A percentile compares a stretch with the other conserved stretches of the same genome.
These are phyloP conservation scores for Lithophane leautieri DNA, from an alignment of 2,888 invertebrate species.

Conservation along the genomic window DNA sequence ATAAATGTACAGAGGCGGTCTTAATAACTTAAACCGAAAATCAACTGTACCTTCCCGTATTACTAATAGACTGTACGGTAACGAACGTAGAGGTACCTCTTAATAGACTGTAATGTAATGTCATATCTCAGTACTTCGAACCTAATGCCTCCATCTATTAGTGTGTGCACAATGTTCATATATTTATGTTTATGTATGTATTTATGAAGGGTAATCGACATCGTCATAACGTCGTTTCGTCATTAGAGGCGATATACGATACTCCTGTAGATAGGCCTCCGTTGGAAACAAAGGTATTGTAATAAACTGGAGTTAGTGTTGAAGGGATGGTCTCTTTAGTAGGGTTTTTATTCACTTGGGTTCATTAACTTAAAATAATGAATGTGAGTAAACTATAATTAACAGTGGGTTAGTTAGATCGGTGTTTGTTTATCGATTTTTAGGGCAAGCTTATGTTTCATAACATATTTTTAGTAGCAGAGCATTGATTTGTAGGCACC, in stretches of 20 bases:
- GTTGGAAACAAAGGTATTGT: constrained; percentile 11
- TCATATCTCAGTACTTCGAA: constrained; percentile 22
- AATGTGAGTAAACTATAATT: background rate
- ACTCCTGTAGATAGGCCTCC: constrained; percentile 12
- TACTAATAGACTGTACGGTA: no score
- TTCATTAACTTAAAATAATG: constrained; percentile 4
- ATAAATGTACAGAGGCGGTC: no score
- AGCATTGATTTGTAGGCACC: background rate
- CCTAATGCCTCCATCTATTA: constrained; percentile 44
- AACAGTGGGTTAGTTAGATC: no score
- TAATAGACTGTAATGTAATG: background rate
- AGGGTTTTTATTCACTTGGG: constrained; percentile 9
- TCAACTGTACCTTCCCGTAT: background rate
- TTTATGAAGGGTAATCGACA: constrained; percentile 41
- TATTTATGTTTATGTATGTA: constrained; percentile 24
- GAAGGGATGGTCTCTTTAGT: constrained; percentile 10
- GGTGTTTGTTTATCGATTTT: background rate
- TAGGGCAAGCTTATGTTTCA: no score
- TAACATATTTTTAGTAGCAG: background rate
- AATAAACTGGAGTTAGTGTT: constrained; percentile 27
- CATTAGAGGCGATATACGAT: constrained; percentile 35
- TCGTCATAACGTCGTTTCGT: constrained; percentile 17
- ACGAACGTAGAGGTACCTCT: background rate
- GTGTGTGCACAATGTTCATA: constrained; percentile 22
- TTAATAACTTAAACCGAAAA: no score